Percentiles rank a stretch among this genome's conserved stretches.
Conservation (phyloP, 1,140 invertebrate genomes). For the Chironomus striatipennis region DNA sequence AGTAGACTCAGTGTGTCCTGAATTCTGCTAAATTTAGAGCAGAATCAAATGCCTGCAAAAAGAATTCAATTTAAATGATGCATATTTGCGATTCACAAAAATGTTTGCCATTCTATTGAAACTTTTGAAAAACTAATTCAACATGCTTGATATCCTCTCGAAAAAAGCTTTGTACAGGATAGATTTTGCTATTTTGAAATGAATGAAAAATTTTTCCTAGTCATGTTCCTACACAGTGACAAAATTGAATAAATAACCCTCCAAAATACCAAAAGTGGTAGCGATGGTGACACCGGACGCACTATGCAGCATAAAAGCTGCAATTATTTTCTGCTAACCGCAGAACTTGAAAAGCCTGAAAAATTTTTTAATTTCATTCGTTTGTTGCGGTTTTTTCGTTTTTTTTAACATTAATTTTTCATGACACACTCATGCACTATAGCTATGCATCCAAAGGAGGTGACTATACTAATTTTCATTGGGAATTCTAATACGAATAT, state of each 20-base stretch:
- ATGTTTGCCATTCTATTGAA: not conserved
- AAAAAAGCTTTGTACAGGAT: too few relatives aligned
- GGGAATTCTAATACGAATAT: too few relatives aligned
- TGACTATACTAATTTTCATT: too few relatives aligned
- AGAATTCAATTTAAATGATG: not conserved
- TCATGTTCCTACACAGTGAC: too few relatives aligned
- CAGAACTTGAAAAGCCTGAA: not conserved
- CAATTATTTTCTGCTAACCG: not conserved
- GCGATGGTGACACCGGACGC: not conserved
- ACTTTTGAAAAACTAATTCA: not conserved
- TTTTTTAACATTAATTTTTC: conserved; percentile 1
- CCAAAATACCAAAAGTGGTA: too few relatives aligned
- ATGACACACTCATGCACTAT: not conserved
- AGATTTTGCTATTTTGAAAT: too few relatives aligned
- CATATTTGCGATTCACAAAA: not conserved
- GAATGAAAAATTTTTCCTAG: too few relatives aligned
- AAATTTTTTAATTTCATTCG: conserved; percentile 1
- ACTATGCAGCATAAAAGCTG: not conserved
- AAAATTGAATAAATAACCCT: too few relatives aligned
- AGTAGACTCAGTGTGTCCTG: too few relatives aligned
- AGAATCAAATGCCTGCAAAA: not conserved
- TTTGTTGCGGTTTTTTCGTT: not conserved
- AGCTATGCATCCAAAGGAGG: too few relatives aligned
- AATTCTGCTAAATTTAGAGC: too few relatives aligned
- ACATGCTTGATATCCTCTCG: too few relatives aligned